phyloP scores from a whole-genome alignment of 2,888 invertebrate species.

The Diploptera punctata region DNA sequence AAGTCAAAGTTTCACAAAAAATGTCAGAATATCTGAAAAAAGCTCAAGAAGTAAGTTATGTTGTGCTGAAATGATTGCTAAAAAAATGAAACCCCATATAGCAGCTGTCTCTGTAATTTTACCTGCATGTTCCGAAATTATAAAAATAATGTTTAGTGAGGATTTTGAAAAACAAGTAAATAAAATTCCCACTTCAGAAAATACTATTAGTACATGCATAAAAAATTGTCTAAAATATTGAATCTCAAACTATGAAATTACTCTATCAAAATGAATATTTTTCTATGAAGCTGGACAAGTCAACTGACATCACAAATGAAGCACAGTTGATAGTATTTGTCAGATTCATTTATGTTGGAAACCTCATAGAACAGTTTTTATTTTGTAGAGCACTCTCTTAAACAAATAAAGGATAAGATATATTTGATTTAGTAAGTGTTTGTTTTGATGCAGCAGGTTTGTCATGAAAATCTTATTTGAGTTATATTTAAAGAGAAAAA shows the following conservation, averaged over 20 bases:
- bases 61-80: background rate
- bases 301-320: background rate
- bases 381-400: background rate
- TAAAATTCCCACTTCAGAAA: background rate
- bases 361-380: conserved; percentile 1
- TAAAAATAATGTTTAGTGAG: background rate
- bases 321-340: background rate
- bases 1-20: background rate
- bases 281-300: background rate
- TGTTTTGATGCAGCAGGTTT: conserved; percentile 1
- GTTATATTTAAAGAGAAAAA: too few species aligned
- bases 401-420: background rate
- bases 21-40: background rate
- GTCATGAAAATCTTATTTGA: background rate
- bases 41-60: background rate
- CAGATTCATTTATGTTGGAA: background rate
- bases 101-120: background rate
- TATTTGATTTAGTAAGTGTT: background rate
- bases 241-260: background rate
- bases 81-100: background rate
- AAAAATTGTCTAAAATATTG: background rate
- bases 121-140: background rate
- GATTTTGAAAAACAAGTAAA: background rate
- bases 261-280: background rate
- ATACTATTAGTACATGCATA: background rate